Evolutionary conservation across 1,140 invertebrate genomes (phyloP).

Genomic region (Epicauta chinensis): DNA sequence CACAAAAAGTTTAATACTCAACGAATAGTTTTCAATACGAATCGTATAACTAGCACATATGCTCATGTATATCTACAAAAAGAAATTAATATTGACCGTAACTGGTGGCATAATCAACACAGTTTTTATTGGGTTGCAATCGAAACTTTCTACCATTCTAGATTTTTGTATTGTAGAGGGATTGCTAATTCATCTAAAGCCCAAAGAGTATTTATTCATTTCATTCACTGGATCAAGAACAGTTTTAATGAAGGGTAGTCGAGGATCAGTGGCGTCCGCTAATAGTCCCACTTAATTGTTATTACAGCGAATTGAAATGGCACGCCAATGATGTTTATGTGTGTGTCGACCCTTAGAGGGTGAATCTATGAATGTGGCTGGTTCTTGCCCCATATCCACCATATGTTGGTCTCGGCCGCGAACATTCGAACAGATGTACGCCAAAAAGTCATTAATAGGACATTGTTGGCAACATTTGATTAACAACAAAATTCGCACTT

Average conservation of each 20-base stretch:
- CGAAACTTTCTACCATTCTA: constrained; percentile 20
- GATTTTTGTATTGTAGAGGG: constrained; percentile 27
- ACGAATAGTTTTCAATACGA: constrained; percentile 42
- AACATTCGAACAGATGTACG: constrained; percentile 43
- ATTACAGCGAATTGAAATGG: neutral
- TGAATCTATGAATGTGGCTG: constrained; percentile 17
- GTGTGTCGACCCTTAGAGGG: constrained; percentile 3
- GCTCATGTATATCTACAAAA: constrained; percentile 32
- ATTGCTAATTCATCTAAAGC: constrained; percentile 37
- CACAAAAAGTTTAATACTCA: constrained; percentile 5
- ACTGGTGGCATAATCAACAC: neutral
- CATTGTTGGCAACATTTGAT: constrained; percentile 29
- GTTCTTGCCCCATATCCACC: constrained; percentile 31
- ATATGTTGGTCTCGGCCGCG: constrained; percentile 42
- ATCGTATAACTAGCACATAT: constrained; percentile 45
- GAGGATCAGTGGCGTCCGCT: constrained; percentile 15
- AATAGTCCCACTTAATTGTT: neutral
- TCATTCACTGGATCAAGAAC: constrained; percentile 34
- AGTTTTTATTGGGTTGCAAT: neutral
- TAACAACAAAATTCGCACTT: too few species aligned
- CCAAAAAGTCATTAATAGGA: constrained; percentile 43
- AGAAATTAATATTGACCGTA: constrained; percentile 30
- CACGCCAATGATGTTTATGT: constrained; percentile 18
- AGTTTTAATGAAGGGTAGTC: constrained; percentile 33
- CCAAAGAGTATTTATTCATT: constrained; percentile 39